Evolutionary conservation across 2,888 invertebrate species (phyloP).

Genomic region (Stenolophus ochropezus): DNA sequence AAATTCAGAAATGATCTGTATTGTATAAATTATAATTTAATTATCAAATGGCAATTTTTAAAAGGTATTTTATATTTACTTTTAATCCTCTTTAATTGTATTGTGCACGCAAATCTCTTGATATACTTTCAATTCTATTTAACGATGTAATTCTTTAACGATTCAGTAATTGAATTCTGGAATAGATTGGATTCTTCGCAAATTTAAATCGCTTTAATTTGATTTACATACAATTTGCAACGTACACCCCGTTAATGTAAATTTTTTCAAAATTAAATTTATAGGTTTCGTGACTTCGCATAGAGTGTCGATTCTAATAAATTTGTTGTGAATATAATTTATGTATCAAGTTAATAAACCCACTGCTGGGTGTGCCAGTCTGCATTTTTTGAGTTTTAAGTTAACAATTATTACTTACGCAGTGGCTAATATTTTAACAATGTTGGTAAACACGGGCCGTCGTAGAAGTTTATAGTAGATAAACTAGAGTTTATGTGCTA

Average conservation of each 20-base stretch:
- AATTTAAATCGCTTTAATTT: constrained; percentile 16
- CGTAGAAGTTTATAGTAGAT: neutral
- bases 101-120: neutral
- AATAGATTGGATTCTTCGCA: constrained; percentile 7
- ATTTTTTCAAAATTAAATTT: constrained; percentile 11
- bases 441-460: neutral
- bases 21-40: no score
- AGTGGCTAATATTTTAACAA: neutral
- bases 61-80: no score
- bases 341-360: no score
- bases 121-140: neutral
- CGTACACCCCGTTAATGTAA: neutral
- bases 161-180: neutral
- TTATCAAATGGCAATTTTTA: no score
- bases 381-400: neutral
- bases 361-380: no score
- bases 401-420: neutral
- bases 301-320: constrained; percentile 8
- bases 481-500: neutral
- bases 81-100: neutral
- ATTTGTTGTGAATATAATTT: constrained; percentile 13
- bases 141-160: neutral
- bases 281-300: neutral
- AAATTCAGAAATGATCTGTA: no score
- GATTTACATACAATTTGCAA: neutral